These are phyloP conservation scores for Eurypyga helias DNA, from an alignment of 2,113 vertebrate genomes.

Conservation along the genomic window DNA sequence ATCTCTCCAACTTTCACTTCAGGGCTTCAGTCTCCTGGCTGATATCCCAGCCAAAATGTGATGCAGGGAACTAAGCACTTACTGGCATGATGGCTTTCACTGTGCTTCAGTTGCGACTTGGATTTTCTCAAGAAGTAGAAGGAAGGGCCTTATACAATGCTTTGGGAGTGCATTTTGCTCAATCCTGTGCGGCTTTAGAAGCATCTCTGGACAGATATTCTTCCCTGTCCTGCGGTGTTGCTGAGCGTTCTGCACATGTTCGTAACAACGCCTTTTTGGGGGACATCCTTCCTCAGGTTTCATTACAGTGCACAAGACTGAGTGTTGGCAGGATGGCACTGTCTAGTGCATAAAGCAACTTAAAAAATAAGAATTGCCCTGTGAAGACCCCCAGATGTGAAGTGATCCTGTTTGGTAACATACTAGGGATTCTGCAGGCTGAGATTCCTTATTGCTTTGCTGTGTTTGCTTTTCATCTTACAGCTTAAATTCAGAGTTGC, in stretches of 20 bases:
- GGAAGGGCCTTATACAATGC: background rate
- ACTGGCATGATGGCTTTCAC: background rate
- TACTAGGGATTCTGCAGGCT: background rate
- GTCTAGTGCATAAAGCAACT: background rate
- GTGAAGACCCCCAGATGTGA: background rate
- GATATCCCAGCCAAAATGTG: background rate
- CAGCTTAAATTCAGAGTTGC: slow-evolving; percentile 2
- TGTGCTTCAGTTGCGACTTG: background rate
- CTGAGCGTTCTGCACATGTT: background rate
- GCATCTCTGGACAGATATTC: background rate
- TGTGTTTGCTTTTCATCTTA: slow-evolving; percentile 22
- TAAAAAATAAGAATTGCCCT: background rate
- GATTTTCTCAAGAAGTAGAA: background rate
- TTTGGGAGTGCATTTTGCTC: background rate
- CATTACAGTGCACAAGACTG: background rate
- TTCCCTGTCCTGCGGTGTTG: background rate
- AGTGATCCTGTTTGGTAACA: background rate
- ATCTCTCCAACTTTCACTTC: background rate
- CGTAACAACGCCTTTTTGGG: background rate
- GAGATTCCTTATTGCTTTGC: slow-evolving; percentile 18
- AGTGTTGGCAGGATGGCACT: background rate
- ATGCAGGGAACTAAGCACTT: background rate
- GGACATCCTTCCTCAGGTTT: background rate
- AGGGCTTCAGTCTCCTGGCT: background rate
- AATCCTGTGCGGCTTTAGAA: background rate